phyloP scores from a whole-genome alignment of 1,140 invertebrate genomes.

The Panagrolaimus sp. region DNA sequence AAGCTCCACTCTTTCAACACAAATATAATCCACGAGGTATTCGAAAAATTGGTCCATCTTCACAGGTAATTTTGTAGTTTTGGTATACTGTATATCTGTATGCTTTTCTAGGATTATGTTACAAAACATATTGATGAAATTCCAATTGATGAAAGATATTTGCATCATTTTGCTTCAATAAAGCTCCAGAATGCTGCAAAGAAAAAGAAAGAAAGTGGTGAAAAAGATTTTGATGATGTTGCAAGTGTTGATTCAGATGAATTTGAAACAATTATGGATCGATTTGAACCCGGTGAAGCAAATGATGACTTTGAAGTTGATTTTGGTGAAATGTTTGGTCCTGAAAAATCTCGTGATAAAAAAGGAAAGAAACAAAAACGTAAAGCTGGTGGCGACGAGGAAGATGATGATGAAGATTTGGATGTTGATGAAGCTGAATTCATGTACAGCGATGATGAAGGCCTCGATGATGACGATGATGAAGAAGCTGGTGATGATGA shows the following conservation, averaged over 20 bases:
- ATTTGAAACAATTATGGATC: conserved; percentile 65
- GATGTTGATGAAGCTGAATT: conserved; percentile 36
- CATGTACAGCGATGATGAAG: conserved; percentile 53
- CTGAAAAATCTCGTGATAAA: conserved; percentile 19
- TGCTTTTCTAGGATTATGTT: conserved; percentile 63
- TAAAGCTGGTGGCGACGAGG: not conserved
- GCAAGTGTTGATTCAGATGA: conserved; percentile 81
- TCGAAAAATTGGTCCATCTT: conserved; percentile 20
- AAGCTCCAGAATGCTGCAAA: conserved; percentile 22
- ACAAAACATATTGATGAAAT: conserved; percentile 68
- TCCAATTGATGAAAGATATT: conserved; percentile 74
- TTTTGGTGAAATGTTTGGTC: conserved; percentile 32
- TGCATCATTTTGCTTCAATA: conserved; percentile 63
- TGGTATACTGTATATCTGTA: not conserved
- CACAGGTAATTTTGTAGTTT: conserved; percentile 37
- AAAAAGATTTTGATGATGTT: conserved; percentile 66
- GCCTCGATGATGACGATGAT: conserved; percentile 60
- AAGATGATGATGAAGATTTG: conserved; percentile 52
- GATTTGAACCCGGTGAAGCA: conserved; percentile 34
- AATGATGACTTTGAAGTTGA: conserved; percentile 37
- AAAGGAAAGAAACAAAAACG: conserved; percentile 16
- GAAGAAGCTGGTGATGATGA: conserved; percentile 59
- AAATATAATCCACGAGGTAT: conserved; percentile 28
- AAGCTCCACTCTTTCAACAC: conserved; percentile 11
- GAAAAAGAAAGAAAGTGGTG: conserved; percentile 30